phyloP scores from a whole-genome alignment of 1,140 invertebrate species.

The Proales similis region DNA sequence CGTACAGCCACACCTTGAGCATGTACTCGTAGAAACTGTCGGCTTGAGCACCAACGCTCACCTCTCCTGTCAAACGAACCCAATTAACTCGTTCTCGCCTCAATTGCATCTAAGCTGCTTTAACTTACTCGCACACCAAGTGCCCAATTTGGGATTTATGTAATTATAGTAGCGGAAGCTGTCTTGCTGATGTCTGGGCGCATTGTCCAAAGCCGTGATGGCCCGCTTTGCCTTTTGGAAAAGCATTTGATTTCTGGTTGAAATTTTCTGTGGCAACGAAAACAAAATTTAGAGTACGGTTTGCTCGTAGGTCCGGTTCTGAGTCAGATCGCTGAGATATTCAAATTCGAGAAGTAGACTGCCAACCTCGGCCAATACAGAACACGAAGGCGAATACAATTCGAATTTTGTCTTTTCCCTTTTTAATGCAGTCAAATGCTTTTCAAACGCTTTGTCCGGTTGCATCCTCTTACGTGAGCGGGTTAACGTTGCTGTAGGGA shows the following conservation, averaged over 20 bases:
- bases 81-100: too few species aligned
- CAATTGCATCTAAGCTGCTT: background rate
- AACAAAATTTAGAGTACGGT: slow-evolving; percentile 69
- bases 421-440: too few species aligned
- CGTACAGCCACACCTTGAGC: slow-evolving; percentile 86
- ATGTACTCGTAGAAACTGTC: slow-evolving; percentile 99
- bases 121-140: slow-evolving; percentile 96
- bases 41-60: slow-evolving; percentile 89
- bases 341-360: slow-evolving; percentile 91
- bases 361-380: slow-evolving; percentile 93
- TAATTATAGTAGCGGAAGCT: slow-evolving; percentile 83
- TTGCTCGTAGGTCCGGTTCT: slow-evolving; percentile 74
- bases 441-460: slow-evolving; percentile 1
- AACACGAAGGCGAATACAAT: slow-evolving; percentile 60
- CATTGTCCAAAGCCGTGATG: slow-evolving; percentile 15
- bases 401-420: too few species aligned
- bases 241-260: slow-evolving; percentile 5
- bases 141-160: slow-evolving; percentile 84
- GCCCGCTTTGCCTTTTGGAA: slow-evolving; percentile 5
- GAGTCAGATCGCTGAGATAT: slow-evolving; percentile 90
- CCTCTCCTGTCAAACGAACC: slow-evolving; percentile 87
- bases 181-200: slow-evolving; percentile 39
- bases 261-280: background rate
- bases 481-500: slow-evolving; percentile 83
- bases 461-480: slow-evolving; percentile 66